Percentiles rank a stretch among this genome's conserved stretches.
Conservation (phyloP, 2,113 vertebrate species). For the Panurus biarmicus region DNA sequence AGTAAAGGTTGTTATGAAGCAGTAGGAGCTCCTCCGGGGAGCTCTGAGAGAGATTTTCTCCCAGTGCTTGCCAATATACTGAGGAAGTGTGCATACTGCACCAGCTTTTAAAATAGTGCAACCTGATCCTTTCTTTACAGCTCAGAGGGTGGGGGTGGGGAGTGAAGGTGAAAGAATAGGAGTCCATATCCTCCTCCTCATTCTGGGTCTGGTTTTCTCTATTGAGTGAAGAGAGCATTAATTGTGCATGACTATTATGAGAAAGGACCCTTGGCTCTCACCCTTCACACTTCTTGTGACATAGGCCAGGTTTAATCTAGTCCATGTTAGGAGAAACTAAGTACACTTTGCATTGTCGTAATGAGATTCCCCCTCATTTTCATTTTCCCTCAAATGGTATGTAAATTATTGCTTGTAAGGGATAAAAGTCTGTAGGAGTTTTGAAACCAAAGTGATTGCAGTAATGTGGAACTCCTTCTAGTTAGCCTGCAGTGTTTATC, state of each 20-base stretch:
- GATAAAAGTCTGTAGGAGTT: constrained; percentile 40
- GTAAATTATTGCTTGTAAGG: constrained; percentile 30
- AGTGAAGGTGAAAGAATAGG: not conserved
- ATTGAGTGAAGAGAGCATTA: not conserved
- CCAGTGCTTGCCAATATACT: not conserved
- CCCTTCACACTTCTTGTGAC: not conserved
- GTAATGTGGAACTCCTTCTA: not conserved
- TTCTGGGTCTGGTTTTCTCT: constrained; percentile 5
- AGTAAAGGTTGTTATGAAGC: not conserved
- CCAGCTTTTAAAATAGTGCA: constrained; percentile 45
- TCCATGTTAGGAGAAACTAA: not conserved
- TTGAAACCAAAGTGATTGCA: not conserved
- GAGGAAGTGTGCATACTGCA: not conserved
- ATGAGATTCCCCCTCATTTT: constrained; percentile 39
- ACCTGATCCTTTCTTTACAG: constrained; percentile 35
- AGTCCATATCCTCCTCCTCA: constrained; percentile 5
- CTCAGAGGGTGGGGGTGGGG: not conserved
- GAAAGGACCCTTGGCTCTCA: not conserved
- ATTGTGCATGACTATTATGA: not conserved
- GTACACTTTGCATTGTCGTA: not conserved
- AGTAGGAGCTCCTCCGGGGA: not conserved
- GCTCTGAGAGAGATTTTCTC: not conserved
- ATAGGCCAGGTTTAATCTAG: constrained; percentile 3
- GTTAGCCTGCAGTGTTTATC: not conserved
- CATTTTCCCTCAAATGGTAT: constrained; percentile 21